Percentiles rank a stretch among this genome's conserved stretches.
Conservation (phyloP, 2,113 vertebrate genomes). For the Trichomycterus rosablanca region DNA sequence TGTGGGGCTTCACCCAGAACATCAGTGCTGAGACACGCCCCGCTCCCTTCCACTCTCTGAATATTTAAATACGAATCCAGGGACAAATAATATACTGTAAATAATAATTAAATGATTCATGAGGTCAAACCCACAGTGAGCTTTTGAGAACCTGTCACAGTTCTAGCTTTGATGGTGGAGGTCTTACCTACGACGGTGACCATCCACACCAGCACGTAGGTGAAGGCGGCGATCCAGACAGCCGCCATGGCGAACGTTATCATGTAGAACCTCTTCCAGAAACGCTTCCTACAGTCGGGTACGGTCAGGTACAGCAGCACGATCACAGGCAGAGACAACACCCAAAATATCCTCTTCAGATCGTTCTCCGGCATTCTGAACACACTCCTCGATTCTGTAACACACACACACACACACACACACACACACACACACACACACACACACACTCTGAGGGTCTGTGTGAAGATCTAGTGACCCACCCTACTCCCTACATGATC, state of each 20-base stretch:
- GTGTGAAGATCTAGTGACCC: no score
- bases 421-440: not conserved
- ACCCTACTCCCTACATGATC: no score
- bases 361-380: conserved; percentile 90
- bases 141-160: not conserved
- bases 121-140: no score
- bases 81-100: no score
- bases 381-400: conserved; percentile 76
- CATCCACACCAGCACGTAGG: conserved; percentile 96
- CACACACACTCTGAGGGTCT: no score
- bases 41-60: no score
- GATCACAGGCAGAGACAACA: conserved; percentile 84
- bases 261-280: conserved; percentile 87
- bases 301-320: conserved; percentile 80
- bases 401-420: conserved; percentile 3
- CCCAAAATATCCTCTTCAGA: conserved; percentile 86
- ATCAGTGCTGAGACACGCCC: no score
- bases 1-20: no score
- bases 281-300: conserved; percentile 86
- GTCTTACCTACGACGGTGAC: conserved; percentile 84
- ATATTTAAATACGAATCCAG: no score
- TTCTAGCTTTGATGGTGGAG: not conserved
- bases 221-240: conserved; percentile 92
- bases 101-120: no score
- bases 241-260: conserved; percentile 92